A percentile compares a stretch with the other conserved stretches of the same genome.
These are phyloP conservation scores for Ifrita kowaldi DNA, from an alignment of 2,113 vertebrate species.

Conservation along the genomic window DNA sequence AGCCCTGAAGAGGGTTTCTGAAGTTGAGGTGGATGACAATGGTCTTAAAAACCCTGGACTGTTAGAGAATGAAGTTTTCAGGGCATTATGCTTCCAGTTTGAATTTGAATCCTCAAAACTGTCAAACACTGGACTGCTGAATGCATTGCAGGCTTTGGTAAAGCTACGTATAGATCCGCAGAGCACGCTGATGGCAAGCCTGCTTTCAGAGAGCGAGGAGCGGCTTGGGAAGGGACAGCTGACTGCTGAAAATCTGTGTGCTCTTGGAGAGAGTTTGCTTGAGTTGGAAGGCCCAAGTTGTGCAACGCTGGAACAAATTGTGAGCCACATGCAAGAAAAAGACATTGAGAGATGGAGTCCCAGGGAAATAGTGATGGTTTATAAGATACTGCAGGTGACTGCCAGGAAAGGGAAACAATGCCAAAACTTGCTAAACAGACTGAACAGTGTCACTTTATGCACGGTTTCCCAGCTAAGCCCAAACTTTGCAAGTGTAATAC, in stretches of 20 bases:
- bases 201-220: conserved; percentile 78
- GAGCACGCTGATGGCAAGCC: conserved; percentile 71
- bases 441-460: conserved; percentile 71
- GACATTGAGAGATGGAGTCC: conserved; percentile 67
- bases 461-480: conserved; percentile 69
- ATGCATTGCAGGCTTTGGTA: conserved; percentile 77
- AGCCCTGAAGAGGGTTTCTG: conserved; percentile 80
- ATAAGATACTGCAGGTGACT: conserved; percentile 73
- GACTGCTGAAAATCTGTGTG: conserved; percentile 72
- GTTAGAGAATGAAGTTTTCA: conserved; percentile 72
- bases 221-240: conserved; percentile 72
- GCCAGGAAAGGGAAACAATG: conserved; percentile 46
- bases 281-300: conserved; percentile 64
- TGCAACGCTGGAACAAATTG: conserved; percentile 63
- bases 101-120: conserved; percentile 74
- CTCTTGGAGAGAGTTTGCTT: conserved; percentile 78
- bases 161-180: conserved; percentile 76
- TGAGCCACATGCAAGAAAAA: conserved; percentile 70
- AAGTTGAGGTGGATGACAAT: conserved; percentile 69
- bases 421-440: conserved; percentile 75
- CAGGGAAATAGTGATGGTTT: conserved; percentile 73
- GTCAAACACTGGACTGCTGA: conserved; percentile 73
- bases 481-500: conserved; percentile 65
- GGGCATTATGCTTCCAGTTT: conserved; percentile 78
- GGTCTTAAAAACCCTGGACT: conserved; percentile 64